A percentile compares a stretch with the other conserved stretches of the same genome.
Evolutionary conservation across 2,888 invertebrate genomes (phyloP).

Genomic region (Sepiola atlantica): DNA sequence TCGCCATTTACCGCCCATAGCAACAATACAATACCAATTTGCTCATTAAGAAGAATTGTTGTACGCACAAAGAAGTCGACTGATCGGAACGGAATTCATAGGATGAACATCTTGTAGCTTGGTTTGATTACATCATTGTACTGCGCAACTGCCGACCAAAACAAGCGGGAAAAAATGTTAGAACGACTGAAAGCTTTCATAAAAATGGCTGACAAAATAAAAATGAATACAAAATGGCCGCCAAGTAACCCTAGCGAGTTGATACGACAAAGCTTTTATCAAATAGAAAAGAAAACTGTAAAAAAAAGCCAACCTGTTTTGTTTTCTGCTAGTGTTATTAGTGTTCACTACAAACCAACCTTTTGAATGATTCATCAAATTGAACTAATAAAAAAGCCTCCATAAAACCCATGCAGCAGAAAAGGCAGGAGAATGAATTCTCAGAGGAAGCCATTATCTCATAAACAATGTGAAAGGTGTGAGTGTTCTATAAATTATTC

Average conservation of each 20-base stretch:
- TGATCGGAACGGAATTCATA: not conserved
- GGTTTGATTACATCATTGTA: not conserved
- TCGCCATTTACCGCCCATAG: not conserved
- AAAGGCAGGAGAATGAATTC: too few relatives aligned
- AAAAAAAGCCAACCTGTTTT: too few relatives aligned
- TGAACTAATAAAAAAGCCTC: too few relatives aligned
- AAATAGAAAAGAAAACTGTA: not conserved
- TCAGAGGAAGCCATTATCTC: too few relatives aligned
- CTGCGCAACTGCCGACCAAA: not conserved
- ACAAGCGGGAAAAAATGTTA: not conserved
- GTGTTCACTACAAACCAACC: too few relatives aligned
- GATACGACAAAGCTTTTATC: not conserved
- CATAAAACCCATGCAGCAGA: too few relatives aligned
- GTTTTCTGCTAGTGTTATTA: too few relatives aligned
- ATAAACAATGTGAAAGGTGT: too few relatives aligned
- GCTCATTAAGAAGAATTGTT: not conserved
- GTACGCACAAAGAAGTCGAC: not conserved
- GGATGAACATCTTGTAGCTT: not conserved
- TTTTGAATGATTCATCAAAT: too few relatives aligned
- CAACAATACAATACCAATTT: not conserved
- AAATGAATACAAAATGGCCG: not conserved
- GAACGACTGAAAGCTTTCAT: not conserved
- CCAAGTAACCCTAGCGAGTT: not conserved
- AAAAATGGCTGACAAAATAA: not conserved
- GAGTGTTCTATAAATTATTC: too few relatives aligned